Evolutionary conservation across 1,140 invertebrate species (phyloP), one percentile per base, ranked within the genome.

Genomic region (Seison nebaliae): DNA sequence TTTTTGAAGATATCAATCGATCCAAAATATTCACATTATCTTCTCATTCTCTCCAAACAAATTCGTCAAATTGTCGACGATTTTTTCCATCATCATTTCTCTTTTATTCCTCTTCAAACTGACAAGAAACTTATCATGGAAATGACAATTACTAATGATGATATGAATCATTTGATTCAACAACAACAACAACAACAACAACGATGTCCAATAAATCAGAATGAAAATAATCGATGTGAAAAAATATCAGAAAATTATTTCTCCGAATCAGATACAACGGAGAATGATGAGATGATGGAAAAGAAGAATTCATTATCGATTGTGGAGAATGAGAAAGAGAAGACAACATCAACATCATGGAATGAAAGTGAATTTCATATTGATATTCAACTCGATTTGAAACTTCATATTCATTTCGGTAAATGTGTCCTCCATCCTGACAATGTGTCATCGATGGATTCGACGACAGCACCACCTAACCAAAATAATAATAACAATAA

Each of bases 371-470:
- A n/a, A n/a, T 83, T 81, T 0, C 86, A 76, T 49, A 78, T 94
- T 42, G 83, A 94, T 55, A 77, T 93, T 54, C 80, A 91, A 53
- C 60, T 93, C 43, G 81, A 91, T 57, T 74, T 94, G 0, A 86
- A 86, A 61, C 79, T 93, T 20, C 69, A 84, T 40, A 84, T 94
- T 35, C 86, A 86, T 51, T 81, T 78, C 47, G 84, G 83, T 1
- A 84, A 88, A 60, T 93, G 83, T 60, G 78, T 86, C 18, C 62
- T 94, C 3, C 81, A 91, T 57, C 86, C 81, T 0, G 86, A 83
- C 57, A 76, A 81, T 51, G 57, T 63, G 15, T 56, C 59, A n/a
- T 6, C 9, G 16, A 19, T 15, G 14, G 3, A 19, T 34, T 11
- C 2, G 14, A 3, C 30, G 9, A 32, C n/a, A 32, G 9, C 2